These are phyloP conservation scores for Hanleya hanleyi DNA, from an alignment of 2,888 invertebrate genomes.

Conservation along the genomic window DNA sequence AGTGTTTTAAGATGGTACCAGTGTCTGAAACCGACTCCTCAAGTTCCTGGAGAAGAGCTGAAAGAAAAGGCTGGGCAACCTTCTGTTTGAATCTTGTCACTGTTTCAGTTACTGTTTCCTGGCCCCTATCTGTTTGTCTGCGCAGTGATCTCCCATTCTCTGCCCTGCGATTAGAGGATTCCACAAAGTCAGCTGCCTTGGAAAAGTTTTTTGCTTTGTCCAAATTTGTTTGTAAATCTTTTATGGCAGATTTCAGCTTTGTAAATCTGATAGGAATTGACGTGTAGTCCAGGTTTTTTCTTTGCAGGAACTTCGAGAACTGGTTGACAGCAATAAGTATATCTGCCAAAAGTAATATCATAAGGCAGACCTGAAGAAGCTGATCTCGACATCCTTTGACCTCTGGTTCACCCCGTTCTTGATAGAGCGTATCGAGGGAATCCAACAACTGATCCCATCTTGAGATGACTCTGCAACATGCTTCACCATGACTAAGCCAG, in stretches of 20 bases:
- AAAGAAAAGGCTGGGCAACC: too few species aligned
- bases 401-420: too few species aligned
- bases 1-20: not conserved
- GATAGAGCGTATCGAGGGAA: not conserved
- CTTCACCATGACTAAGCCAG: conserved; percentile 15
- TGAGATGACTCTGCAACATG: not conserved
- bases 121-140: too few species aligned
- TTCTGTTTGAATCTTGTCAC: too few species aligned
- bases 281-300: not conserved
- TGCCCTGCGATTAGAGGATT: too few species aligned
- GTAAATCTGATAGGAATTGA: not conserved
- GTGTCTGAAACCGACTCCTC: not conserved
- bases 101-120: too few species aligned
- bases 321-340: not conserved
- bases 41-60: too few species aligned
- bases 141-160: too few species aligned
- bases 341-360: not conserved
- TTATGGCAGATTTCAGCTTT: too few species aligned
- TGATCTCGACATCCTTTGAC: too few species aligned
- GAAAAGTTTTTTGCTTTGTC: not conserved
- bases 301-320: not conserved
- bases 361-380: too few species aligned
- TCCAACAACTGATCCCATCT: not conserved
- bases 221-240: too few species aligned
- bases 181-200: not conserved